phyloP scores from a whole-genome alignment of 2,888 invertebrate species.

The Drosophila neonasuta region DNA sequence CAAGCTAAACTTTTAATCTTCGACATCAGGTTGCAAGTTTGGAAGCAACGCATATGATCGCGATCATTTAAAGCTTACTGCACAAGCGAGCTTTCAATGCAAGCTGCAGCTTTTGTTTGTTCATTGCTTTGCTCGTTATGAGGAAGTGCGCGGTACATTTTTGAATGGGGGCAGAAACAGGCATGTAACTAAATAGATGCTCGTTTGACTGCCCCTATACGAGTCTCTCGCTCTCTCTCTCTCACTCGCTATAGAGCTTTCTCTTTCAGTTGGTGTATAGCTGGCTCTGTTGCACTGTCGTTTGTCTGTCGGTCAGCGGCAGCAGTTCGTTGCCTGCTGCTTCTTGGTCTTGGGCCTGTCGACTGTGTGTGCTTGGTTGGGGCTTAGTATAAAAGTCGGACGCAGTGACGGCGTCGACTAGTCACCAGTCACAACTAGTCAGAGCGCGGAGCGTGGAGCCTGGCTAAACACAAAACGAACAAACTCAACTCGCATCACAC shows the following conservation, averaged over 20 bases:
- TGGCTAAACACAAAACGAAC: background rate
- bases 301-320: constrained; percentile 18
- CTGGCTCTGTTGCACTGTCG: background rate
- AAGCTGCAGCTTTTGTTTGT: background rate
- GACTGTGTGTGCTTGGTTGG: constrained; percentile 50
- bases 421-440: constrained; percentile 48
- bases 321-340: constrained; percentile 14
- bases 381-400: constrained; percentile 68
- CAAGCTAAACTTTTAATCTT: no score
- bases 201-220: constrained; percentile 3
- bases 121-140: background rate
- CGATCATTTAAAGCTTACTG: background rate
- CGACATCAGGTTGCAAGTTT: no score
- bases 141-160: constrained; percentile 9
- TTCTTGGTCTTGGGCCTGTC: background rate
- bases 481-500: background rate
- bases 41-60: no score
- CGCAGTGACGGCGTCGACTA: constrained; percentile 58
- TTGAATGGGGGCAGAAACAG: constrained; percentile 14
- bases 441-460: constrained; percentile 46
- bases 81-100: background rate
- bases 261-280: background rate
- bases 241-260: background rate
- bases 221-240: constrained; percentile 4
- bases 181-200: constrained; percentile 12